phyloP scores from a whole-genome alignment of 2,113 vertebrate species.

The Heliornis fulica region DNA sequence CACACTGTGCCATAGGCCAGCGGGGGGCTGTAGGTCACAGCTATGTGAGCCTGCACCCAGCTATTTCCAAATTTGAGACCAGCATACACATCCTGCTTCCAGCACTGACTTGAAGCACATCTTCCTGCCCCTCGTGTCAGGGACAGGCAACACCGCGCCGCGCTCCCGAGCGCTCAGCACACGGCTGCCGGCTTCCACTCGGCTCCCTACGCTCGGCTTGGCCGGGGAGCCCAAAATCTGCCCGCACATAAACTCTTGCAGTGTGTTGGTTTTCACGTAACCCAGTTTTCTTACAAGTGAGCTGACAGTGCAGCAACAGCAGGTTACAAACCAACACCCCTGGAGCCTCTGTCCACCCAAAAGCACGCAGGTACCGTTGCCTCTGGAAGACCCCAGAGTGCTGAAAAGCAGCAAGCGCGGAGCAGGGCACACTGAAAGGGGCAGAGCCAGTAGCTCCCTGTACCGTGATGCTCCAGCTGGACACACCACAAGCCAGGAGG shows the following conservation, averaged over 20 bases:
- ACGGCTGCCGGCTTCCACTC: background rate
- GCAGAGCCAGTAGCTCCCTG: fast-evolving
- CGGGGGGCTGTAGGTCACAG: background rate
- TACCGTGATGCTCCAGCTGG: background rate
- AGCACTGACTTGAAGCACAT: background rate
- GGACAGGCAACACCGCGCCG: background rate
- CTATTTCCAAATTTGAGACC: background rate
- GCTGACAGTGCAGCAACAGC: background rate
- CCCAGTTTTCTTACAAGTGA: background rate
- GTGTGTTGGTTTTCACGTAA: background rate
- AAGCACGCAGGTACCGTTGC: too few species aligned
- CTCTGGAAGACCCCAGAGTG: background rate
- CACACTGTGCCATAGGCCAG: background rate
- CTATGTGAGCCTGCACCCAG: background rate
- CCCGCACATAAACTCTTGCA: background rate
- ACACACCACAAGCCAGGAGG: background rate
- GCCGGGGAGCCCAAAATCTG: background rate
- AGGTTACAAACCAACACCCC: background rate
- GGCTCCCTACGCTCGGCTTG: background rate
- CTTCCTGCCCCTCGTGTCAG: background rate
- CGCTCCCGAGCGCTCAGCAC: background rate
- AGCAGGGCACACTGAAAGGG: background rate
- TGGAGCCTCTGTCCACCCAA: background rate
- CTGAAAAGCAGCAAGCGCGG: background rate
- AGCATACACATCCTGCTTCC: background rate